Evolutionary conservation across 2,113 vertebrate species (phyloP).

Genomic region (Typhlomys cinereus): DNA sequence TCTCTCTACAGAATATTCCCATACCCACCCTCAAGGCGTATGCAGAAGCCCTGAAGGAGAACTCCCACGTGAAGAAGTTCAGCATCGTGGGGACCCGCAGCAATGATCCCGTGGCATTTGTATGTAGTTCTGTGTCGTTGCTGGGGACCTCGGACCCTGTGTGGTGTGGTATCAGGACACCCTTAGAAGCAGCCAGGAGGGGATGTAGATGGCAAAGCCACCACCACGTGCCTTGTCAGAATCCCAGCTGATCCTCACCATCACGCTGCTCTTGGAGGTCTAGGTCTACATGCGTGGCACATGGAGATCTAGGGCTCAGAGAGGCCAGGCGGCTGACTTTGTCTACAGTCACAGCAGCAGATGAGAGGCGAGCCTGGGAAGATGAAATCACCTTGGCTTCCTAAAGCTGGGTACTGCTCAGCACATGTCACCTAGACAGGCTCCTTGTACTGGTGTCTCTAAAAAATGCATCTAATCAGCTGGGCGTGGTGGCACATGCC

Average conservation of each 20-base stretch:
- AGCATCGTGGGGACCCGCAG: conserved; percentile 97
- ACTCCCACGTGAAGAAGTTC: conserved; percentile 93
- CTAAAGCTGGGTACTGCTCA: background rate
- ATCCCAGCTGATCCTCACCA: background rate
- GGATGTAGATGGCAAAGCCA: rapidly evolving
- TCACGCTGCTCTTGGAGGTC: background rate
- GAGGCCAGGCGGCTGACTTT: background rate
- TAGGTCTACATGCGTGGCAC: background rate
- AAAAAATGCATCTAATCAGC: background rate
- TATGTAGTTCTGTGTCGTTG: conserved; percentile 82
- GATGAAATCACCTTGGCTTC: rapidly evolving
- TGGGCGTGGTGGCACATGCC: background rate
- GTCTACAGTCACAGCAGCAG: background rate
- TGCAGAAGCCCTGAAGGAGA: conserved; percentile 92
- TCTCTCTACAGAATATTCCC: conserved; percentile 92
- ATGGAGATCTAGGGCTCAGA: background rate
- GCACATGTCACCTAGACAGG: background rate
- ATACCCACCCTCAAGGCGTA: conserved; percentile 93
- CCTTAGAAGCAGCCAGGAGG: background rate
- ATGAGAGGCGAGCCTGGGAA: background rate
- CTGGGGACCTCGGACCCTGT: background rate
- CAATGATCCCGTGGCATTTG: conserved; percentile 95
- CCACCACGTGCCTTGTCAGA: background rate
- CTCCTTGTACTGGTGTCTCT: background rate
- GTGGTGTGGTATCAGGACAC: background rate